Evolutionary conservation across 2,113 vertebrate species (phyloP).

Genomic region (Lethenteron reissneri): DNA sequence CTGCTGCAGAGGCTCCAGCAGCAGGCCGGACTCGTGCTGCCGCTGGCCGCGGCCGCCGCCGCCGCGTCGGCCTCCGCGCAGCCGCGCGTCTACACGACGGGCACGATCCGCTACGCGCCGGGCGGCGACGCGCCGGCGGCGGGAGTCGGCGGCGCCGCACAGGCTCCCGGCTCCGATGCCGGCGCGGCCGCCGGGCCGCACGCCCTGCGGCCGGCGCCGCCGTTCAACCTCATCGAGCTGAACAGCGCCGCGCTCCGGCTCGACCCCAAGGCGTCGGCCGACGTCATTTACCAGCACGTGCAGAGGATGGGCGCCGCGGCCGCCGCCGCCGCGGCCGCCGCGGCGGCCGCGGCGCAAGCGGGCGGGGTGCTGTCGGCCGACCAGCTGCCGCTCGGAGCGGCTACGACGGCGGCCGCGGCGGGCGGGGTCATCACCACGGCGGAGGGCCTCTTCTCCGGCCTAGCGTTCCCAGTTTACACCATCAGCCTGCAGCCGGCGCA

Average conservation of each 20-base stretch:
- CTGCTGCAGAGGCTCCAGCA: slow-evolving; percentile 3
- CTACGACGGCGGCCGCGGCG: background rate
- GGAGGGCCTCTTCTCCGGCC: slow-evolving; percentile 5
- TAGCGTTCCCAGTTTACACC: slow-evolving; percentile 6
- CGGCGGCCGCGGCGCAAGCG: background rate
- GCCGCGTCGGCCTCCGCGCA: background rate
- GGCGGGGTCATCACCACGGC: slow-evolving; percentile 2
- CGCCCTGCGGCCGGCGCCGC: background rate
- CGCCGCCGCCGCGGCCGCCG: background rate
- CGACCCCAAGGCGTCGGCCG: slow-evolving; percentile 1
- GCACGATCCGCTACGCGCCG: slow-evolving; percentile 1
- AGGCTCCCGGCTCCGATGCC: no score
- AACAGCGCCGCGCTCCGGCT: slow-evolving; percentile 4
- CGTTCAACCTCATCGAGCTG: slow-evolving; percentile 4
- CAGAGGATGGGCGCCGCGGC: background rate
- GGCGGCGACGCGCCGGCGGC: background rate
- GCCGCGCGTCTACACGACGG: background rate
- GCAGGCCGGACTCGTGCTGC: background rate
- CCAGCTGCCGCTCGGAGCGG: background rate
- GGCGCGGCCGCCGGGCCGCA: no score
- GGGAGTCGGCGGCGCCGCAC: no score
- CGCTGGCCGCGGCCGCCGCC: background rate
- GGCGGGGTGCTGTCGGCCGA: background rate
- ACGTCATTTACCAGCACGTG: slow-evolving; percentile 2
- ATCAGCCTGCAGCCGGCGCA: slow-evolving; percentile 4